Base-by-base conservation (phyloP, 2,113 vertebrate species). In the Acanthochromis polyacanthus region DNA sequence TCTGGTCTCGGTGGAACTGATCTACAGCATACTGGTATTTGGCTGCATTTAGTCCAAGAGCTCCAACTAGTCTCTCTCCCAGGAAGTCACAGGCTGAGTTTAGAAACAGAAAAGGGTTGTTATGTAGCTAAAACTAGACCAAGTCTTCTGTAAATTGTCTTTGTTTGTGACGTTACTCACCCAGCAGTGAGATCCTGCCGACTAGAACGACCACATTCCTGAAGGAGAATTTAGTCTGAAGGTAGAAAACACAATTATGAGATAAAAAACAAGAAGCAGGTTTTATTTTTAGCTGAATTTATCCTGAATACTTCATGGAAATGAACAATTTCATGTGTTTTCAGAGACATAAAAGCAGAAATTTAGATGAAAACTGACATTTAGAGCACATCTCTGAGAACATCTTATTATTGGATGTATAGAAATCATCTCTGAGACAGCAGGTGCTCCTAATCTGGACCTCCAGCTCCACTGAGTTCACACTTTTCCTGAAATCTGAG, bases 1-100 rank as follows among this genome's bases (percentile, higher is more conserved):
- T 74, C 56, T 77, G 78, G 25, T 83, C 58, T 4, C 66, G 81
- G 0, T 89, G 60, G 56, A 93, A 82, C 66, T 92, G 91, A 25
- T 96, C 90, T 55, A 93, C 77, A 36, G 94, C 84, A 3, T 93
- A 94, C 76, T 95, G 95, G 79, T 95, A 94, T 84, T 95, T 95
- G 50, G 94, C 87, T 71, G 90, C 58, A 3, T 75, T 92, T 25
- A 96, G 89, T 76, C 95, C 94, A 38, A 95, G 91, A 3, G 91
- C 69, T 17, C 30, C 58, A 46, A 94, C 92, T 15, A 95, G 76
- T 67, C 85, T 92, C 43, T 78, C 93, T 48, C 94, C 94, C 10
- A 96, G 83, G 59, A 93, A 94, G 68, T 97, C 95, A 79, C 94
- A 95, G 17, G 86, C 95, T 96, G 40, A 20, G 74, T 64, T 58